A percentile compares a stretch with the other conserved stretches of the same genome.
These are phyloP conservation scores for Nyctibius grandis DNA, from an alignment of 2,797 vertebrate genomes.

Conservation along the genomic window DNA sequence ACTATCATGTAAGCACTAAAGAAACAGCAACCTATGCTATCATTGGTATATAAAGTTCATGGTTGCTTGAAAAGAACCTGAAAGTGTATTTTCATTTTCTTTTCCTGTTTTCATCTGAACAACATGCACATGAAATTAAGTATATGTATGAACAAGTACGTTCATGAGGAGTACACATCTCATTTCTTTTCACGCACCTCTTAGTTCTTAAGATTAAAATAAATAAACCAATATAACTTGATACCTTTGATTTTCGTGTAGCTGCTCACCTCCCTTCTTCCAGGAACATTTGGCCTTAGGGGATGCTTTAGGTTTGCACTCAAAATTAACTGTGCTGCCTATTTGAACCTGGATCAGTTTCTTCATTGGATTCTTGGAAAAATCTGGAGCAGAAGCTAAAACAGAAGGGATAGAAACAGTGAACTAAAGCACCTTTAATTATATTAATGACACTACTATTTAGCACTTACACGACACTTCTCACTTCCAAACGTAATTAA, in stretches of 20 bases:
- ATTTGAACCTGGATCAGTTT: conserved; percentile 86
- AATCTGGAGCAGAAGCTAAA: conserved; percentile 89
- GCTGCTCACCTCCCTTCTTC: conserved; percentile 87
- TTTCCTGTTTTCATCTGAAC: not conserved
- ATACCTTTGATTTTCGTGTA: conserved; percentile 90
- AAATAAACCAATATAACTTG: conserved; percentile 23
- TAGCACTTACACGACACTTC: not conserved
- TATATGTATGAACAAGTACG: not conserved
- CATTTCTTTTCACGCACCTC: not conserved
- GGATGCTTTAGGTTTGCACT: conserved; percentile 91
- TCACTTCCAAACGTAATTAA: not conserved
- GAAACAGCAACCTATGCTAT: not conserved
- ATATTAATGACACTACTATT: not conserved
- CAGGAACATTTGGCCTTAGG: conserved; percentile 87
- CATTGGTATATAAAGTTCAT: not conserved
- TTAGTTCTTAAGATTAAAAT: not conserved
- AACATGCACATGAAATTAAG: not conserved
- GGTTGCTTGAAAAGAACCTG: not conserved
- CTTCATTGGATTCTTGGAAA: conserved; percentile 87
- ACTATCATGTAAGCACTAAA: fast-evolving
- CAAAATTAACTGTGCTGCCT: conserved; percentile 87
- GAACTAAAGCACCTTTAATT: not conserved
- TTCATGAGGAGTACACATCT: not conserved
- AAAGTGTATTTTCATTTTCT: not conserved
- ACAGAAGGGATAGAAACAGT: not conserved